Base-by-base conservation (phyloP, 2,888 invertebrate species). In the Scotopteryx bipunctaria region DNA sequence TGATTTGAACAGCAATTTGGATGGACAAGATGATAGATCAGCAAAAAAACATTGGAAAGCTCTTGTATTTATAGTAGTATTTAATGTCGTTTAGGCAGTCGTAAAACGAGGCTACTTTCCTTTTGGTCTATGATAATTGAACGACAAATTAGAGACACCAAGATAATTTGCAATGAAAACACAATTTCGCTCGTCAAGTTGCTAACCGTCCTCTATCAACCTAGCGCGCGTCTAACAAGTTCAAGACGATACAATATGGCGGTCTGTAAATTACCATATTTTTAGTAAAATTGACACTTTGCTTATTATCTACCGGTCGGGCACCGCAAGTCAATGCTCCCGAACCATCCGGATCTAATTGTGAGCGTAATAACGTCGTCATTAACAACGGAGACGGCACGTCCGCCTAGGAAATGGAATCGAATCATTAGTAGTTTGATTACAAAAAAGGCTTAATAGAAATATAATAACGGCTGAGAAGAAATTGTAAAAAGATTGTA, bases 401-500 rank as follows among this genome's bases (percentile, higher is more conserved):
- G 89, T 89, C 88, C 88, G 89, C 77, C 84, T 88, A 86, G 89
- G 89, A 88, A 90, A 88, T 90, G 89, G 89, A 88, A 89, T 90
- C 90, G 89, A 90, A 90, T 90, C 90, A 89, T 90, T 89, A 90
- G 89, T 85, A 86, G 88, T 89, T 87, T 88, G 90, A 89, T 90
- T 89, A 89, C 88, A 88, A 90, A 90, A 90, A 90, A 88, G 88
- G 87, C 89, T 89, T 90, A 90, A 90, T 89, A 90, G 89, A 90
- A 89, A 90, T 87, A 90, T 90, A 90, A 90, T 90, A 90, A 90
- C 89, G 83, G 75, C 75, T 77, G 83, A 84, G 89, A 86, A 86
- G 89, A 89, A 89, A 89, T 90, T 89, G 90, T 90, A 88, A 89
- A 90, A 90, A 90, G 90, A 90, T 90, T 90, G 90, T 89, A 78